phyloP scores from a whole-genome alignment of 2,888 invertebrate genomes.

The Meteorus colon region DNA sequence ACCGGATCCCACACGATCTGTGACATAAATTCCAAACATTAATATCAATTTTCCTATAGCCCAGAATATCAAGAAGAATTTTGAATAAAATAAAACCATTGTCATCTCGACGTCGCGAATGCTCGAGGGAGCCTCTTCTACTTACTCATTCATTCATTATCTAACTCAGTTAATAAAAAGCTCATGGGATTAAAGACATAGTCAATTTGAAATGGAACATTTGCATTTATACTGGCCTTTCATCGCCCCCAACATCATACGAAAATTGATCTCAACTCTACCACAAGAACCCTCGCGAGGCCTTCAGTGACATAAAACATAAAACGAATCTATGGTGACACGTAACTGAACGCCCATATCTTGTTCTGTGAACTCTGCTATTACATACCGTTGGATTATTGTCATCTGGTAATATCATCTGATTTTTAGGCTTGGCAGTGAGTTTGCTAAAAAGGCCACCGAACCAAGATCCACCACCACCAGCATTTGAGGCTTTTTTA shows the following conservation, averaged over 20 bases:
- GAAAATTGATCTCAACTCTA: slow-evolving; percentile 58
- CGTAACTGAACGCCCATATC: slow-evolving; percentile 21
- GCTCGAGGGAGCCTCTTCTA: not conserved
- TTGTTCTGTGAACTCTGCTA: not conserved
- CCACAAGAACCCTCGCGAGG: slow-evolving; percentile 66
- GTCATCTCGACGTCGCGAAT: not conserved
- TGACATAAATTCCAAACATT: slow-evolving; percentile 15
- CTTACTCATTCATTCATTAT: not conserved
- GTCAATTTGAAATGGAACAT: slow-evolving; percentile 39
- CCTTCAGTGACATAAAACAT: slow-evolving; percentile 67
- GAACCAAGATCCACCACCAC: slow-evolving; percentile 81
- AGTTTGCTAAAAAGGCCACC: slow-evolving; percentile 91
- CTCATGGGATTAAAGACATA: slow-evolving; percentile 10
- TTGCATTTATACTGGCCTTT: slow-evolving; percentile 64
- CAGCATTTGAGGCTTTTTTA: slow-evolving; percentile 71
- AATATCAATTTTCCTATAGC: not conserved
- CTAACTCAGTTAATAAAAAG: slow-evolving; percentile 29
- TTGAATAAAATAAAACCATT: not conserved
- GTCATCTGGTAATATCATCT: slow-evolving; percentile 97
- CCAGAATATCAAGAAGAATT: not conserved
- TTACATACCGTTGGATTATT: slow-evolving; percentile 88
- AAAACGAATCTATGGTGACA: slow-evolving; percentile 42
- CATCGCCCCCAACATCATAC: slow-evolving; percentile 55
- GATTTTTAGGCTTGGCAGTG: slow-evolving; percentile 89
- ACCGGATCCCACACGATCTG: slow-evolving; percentile 95